phyloP scores from a whole-genome alignment of 2,113 vertebrate genomes.

The Oreochromis niloticus region DNA sequence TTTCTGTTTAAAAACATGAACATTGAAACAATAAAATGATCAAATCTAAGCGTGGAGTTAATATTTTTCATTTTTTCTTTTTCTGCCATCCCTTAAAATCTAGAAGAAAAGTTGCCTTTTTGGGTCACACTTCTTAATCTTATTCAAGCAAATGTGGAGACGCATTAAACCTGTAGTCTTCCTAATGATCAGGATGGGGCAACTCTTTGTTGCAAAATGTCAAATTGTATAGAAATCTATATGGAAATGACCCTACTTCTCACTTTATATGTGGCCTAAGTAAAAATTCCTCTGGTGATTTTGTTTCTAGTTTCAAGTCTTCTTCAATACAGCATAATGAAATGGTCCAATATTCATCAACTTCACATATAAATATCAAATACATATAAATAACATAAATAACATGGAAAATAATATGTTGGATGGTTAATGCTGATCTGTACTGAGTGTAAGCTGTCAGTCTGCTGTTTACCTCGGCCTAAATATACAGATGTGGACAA shows the following conservation, averaged over 20 bases:
- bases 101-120: not conserved
- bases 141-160: not conserved
- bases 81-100: not conserved
- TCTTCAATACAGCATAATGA: not conserved
- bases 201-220: not conserved
- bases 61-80: not conserved
- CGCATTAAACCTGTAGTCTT: not conserved
- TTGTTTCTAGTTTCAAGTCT: not conserved
- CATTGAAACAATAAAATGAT: not conserved
- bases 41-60: not conserved
- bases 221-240: not conserved
- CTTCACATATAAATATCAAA: not conserved
- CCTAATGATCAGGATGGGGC: not conserved
- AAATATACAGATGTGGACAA: not conserved
- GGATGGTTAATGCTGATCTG: not conserved
- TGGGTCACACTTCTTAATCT: not conserved
- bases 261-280: not conserved
- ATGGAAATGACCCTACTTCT: not conserved
- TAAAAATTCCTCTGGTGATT: not conserved
- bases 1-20: not conserved
- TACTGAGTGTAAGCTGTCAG: not conserved
- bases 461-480: not conserved
- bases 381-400: not conserved
- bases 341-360: not conserved
- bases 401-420: not conserved